Evolutionary conservation across 2,113 vertebrate genomes (phyloP).

Genomic region (Speoplatyrhinus poulsoni): DNA sequence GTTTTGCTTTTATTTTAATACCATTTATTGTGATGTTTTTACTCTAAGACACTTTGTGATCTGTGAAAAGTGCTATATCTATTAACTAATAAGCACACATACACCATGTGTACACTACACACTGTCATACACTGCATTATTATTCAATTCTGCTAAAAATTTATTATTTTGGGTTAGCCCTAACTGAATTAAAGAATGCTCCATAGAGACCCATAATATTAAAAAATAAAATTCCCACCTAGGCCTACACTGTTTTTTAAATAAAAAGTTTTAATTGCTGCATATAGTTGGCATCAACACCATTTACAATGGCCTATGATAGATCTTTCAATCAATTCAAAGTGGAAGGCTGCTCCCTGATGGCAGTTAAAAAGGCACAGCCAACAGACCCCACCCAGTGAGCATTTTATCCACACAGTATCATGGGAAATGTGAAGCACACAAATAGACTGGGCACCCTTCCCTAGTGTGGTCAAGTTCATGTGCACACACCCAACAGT

Average conservation of each 20-base stretch:
- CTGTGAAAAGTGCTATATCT: no score
- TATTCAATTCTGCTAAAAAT: no score
- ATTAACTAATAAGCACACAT: no score
- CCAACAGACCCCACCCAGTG: slow-evolving; percentile 42
- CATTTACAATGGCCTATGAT: slow-evolving; percentile 43
- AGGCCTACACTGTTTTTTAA: neutral
- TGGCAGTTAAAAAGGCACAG: slow-evolving; percentile 38
- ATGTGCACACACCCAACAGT: slow-evolving; percentile 66
- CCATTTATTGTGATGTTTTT: no score
- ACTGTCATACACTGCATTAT: no score
- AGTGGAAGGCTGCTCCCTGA: slow-evolving; percentile 41
- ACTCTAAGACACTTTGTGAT: no score
- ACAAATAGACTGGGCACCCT: slow-evolving; percentile 69
- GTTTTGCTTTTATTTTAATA: no score
- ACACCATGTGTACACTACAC: no score
- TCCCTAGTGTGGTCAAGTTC: slow-evolving; percentile 62
- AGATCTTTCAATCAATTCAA: slow-evolving; percentile 45
- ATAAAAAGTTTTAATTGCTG: slow-evolving; percentile 30
- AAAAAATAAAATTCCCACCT: neutral
- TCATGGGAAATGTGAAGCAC: slow-evolving; percentile 64
- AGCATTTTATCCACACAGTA: slow-evolving; percentile 49
- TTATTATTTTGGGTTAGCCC: no score
- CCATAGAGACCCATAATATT: neutral
- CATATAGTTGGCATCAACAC: slow-evolving; percentile 19
- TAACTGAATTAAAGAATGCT: neutral